Evolutionary conservation across 2,113 vertebrate genomes (phyloP).

Genomic region (Trachemys scripta): DNA sequence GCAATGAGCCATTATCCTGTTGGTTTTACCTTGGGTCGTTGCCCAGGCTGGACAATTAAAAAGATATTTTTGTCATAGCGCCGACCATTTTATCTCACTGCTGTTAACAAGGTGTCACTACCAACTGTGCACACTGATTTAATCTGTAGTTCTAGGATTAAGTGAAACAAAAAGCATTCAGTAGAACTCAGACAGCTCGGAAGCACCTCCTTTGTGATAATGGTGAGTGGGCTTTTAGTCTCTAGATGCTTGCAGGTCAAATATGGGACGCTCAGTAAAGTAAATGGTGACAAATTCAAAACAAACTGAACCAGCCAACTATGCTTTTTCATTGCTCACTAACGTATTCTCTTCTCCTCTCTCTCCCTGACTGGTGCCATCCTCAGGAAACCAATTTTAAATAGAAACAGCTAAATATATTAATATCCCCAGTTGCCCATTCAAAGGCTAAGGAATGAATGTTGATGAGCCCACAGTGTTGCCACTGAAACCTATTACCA

Average conservation of each 20-base stretch:
- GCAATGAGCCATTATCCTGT: slow-evolving; percentile 71
- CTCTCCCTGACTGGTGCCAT: not conserved
- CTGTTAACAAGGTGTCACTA: slow-evolving; percentile 63
- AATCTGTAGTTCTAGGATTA: slow-evolving; percentile 48
- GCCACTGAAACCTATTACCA: slow-evolving; percentile 38
- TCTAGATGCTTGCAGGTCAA: slow-evolving; percentile 1
- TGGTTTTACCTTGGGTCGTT: slow-evolving; percentile 74
- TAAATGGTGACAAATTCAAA: slow-evolving; percentile 3
- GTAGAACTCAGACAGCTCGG: not conserved
- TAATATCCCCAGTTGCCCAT: slow-evolving; percentile 29
- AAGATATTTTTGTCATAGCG: slow-evolving; percentile 70
- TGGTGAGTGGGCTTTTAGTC: not conserved
- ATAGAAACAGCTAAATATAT: slow-evolving; percentile 30
- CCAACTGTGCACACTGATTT: slow-evolving; percentile 44
- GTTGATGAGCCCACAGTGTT: not conserved
- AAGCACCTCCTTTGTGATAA: not conserved
- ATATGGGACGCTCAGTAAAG: not conserved
- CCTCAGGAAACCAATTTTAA: slow-evolving; percentile 53
- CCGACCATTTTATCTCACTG: slow-evolving; percentile 64
- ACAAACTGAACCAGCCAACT: not conserved
- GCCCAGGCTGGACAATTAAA: slow-evolving; percentile 79
- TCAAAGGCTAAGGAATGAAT: slow-evolving; percentile 30
- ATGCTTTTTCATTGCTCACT: not conserved
- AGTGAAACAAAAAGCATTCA: slow-evolving; percentile 43
- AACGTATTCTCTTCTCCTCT: slow-evolving; percentile 11